These are phyloP conservation scores for Anguilla obscura DNA, from an alignment of 2,797 vertebrate species.

Conservation along the genomic window DNA sequence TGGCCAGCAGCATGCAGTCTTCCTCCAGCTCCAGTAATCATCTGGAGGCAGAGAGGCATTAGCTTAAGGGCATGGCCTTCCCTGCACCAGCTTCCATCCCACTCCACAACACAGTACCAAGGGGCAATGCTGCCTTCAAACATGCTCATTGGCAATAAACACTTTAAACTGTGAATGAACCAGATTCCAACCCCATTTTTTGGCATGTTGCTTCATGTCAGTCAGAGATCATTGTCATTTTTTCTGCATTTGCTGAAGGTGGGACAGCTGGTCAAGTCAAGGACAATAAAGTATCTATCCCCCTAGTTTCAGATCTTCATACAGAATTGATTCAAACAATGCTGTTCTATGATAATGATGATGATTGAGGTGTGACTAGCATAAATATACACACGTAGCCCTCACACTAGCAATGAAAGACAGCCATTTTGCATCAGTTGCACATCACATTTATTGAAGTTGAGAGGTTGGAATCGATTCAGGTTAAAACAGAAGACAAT, in stretches of 20 bases:
- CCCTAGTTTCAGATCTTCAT: neutral
- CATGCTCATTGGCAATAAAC: neutral
- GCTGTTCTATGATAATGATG: neutral
- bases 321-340: neutral
- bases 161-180: neutral
- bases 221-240: too few relatives aligned
- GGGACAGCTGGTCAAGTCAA: neutral
- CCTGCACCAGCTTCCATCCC: neutral
- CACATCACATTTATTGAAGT: too few relatives aligned
- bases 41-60: slow-evolving; percentile 64
- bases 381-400: too few relatives aligned
- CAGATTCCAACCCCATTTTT: neutral
- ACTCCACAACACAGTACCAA: neutral
- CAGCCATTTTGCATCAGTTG: too few relatives aligned
- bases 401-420: too few relatives aligned
- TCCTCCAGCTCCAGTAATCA: slow-evolving; percentile 82
- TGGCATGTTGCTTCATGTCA: neutral
- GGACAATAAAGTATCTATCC: neutral
- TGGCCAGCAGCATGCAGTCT: slow-evolving; percentile 78
- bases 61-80: neutral
- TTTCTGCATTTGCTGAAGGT: too few relatives aligned
- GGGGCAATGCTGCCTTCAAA: neutral
- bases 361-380: too few relatives aligned
- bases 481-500: too few relatives aligned
- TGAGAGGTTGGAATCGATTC: too few relatives aligned